Base-by-base conservation (phyloP, 1,140 invertebrate species). In the Brachionus rubens region DNA sequence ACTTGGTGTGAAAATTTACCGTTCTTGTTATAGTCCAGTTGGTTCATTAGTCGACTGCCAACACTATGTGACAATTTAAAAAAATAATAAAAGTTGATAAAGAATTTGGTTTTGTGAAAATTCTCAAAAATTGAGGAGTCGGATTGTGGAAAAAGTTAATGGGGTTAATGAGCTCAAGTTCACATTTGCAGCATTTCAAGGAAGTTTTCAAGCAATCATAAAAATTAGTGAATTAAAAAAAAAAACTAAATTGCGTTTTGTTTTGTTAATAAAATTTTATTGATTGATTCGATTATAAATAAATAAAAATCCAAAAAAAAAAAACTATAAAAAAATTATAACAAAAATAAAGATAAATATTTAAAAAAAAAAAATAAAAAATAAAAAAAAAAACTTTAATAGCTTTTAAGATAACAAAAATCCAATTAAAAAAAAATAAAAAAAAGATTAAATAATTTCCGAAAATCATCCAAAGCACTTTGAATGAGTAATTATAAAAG, bases 241-340 rank as follows among this genome's bases (percentile, higher is more conserved):
- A 36, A 16, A 36, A 59, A 59, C 33, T 36, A 59, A 59, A 59
- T 59, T 59, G 54, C 54, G 54, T 59, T 59, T 59, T 59, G 54
- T 59, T 16, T n/a, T 36, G 3, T 36, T 36, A 36, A 36, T 36
- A 36, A 5, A 36, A 36, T 9, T 36, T 36, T 36, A 36, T 36
- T 36, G 33, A 59, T 19, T 59, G 16, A 59, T 59, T 59, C 30
- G 7, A 33, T 59, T 59, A 33, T 33, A 59, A 36, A 33, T 7
- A 59, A 7, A 59, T 59, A 36, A 59, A 59, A 59, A n/a, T n/a
- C n/a, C n/a, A n/a, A n/a, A 59, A 19, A 59, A 16, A 59, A n/a
- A 28, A 59, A 59, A 59, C 33, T 30, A 33, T 26, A 3, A 26
- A 52, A 52, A 7, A 52, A 52, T 26, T 7, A n/a, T 47, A 5